Conservation (phyloP, 2,113 vertebrate genomes). For the Heteronetta atricapilla region DNA sequence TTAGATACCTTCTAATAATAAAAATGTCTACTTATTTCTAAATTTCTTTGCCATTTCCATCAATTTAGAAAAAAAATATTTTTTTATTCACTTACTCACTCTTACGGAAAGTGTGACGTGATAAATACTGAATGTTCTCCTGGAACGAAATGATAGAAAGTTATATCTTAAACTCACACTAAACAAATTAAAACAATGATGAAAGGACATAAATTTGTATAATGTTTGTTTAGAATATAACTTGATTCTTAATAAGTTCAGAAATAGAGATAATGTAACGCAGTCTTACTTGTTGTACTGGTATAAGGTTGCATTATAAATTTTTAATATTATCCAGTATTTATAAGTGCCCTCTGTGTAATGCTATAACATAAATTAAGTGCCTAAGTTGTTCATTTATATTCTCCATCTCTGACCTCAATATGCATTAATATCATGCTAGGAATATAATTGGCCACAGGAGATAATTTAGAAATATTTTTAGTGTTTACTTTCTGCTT, state of each 20-base stretch:
- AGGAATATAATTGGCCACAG: neutral
- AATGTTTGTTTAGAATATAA: neutral
- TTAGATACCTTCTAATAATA: neutral
- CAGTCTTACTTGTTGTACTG: neutral
- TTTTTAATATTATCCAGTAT: neutral
- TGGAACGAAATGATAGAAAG: neutral
- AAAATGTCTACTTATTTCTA: neutral
- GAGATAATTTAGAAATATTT: conserved; percentile 4
- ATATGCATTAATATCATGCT: neutral
- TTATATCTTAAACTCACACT: neutral
- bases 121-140: neutral
- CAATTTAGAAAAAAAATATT: neutral
- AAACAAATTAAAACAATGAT: neutral
- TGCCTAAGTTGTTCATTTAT: neutral
- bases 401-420: neutral
- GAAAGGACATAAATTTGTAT: neutral
- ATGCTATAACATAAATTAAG: neutral
- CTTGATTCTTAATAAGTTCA: neutral
- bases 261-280: neutral
- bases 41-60: neutral
- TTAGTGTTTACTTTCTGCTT: neutral
- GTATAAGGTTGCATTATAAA: neutral
- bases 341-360: neutral
- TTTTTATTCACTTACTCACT: neutral
- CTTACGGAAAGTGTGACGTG: neutral